These are phyloP conservation scores for Orchesella flavescens DNA, from an alignment of 2,888 invertebrate species.

Conservation along the genomic window DNA sequence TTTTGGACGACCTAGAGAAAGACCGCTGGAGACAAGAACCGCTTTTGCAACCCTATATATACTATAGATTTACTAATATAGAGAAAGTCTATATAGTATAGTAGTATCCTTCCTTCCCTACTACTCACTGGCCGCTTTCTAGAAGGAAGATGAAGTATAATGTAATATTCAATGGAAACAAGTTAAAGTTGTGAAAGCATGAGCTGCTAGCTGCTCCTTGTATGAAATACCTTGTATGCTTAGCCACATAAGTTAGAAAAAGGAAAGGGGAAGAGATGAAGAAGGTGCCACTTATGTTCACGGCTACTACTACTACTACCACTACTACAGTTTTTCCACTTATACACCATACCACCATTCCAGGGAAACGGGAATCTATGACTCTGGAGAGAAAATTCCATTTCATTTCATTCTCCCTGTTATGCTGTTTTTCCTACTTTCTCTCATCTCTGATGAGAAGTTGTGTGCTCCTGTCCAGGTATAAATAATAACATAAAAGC, in stretches of 20 bases:
- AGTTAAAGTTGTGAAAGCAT: slow-evolving; percentile 8
- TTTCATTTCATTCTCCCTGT: slow-evolving; percentile 39
- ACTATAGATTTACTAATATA: neutral
- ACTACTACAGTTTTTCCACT: neutral
- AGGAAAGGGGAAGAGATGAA: slow-evolving; percentile 25
- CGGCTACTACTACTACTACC: neutral
- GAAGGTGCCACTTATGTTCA: slow-evolving; percentile 36
- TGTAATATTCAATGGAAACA: slow-evolving; percentile 32
- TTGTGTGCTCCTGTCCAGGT: slow-evolving; percentile 60
- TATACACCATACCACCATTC: slow-evolving; percentile 3
- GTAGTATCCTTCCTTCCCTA: no score
- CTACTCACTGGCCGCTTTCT: neutral
- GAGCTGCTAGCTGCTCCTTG: neutral
- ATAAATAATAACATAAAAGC: slow-evolving; percentile 64
- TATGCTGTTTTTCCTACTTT: slow-evolving; percentile 21
- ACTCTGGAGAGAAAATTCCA: slow-evolving; percentile 53
- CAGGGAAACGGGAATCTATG: slow-evolving; percentile 30
- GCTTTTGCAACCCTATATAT: neutral
- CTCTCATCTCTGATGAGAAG: slow-evolving; percentile 54
- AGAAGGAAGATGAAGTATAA: slow-evolving; percentile 23
- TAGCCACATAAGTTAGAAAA: slow-evolving; percentile 43
- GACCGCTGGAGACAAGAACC: slow-evolving; percentile 49
- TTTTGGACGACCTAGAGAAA: slow-evolving; percentile 53
- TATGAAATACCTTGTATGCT: slow-evolving; percentile 39
- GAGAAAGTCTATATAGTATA: no score